These are phyloP conservation scores for Dromiciops gliroides DNA, from an alignment of 2,113 vertebrate species.

Conservation along the genomic window DNA sequence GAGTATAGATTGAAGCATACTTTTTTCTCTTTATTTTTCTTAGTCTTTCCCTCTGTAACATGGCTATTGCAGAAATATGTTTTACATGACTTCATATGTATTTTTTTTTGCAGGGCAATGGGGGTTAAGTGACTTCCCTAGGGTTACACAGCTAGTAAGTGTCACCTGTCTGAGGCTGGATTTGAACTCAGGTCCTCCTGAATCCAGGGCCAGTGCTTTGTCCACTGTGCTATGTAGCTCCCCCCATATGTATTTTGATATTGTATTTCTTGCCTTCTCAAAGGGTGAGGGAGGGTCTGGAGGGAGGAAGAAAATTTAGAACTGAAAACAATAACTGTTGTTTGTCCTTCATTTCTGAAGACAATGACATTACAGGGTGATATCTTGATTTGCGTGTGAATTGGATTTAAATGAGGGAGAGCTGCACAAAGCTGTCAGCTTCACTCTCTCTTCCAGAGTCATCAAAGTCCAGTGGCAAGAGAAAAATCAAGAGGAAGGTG, in stretches of 20 bases:
- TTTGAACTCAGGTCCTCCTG: no score
- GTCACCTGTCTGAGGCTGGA: no score
- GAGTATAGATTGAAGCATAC: not conserved
- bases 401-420: not conserved
- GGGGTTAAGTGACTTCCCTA: no score
- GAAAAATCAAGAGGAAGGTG: no score
- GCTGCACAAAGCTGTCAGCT: not conserved
- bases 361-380: not conserved
- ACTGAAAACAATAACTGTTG: not conserved
- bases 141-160: no score
- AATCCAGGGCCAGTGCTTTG: no score
- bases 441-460: no score
- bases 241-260: no score
- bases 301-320: not conserved
- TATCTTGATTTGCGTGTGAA: not conserved
- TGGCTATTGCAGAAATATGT: not conserved
- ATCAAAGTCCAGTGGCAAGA: no score
- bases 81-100: not conserved
- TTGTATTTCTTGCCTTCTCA: not conserved
- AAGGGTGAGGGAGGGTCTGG: not conserved
- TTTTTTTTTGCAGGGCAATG: no score
- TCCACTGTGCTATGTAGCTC: no score
- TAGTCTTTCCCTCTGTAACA: no score
- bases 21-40: not conserved
- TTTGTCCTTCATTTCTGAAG: not conserved